phyloP scores from a whole-genome alignment of 2,888 invertebrate genomes.

The Folsomia manolachei region DNA sequence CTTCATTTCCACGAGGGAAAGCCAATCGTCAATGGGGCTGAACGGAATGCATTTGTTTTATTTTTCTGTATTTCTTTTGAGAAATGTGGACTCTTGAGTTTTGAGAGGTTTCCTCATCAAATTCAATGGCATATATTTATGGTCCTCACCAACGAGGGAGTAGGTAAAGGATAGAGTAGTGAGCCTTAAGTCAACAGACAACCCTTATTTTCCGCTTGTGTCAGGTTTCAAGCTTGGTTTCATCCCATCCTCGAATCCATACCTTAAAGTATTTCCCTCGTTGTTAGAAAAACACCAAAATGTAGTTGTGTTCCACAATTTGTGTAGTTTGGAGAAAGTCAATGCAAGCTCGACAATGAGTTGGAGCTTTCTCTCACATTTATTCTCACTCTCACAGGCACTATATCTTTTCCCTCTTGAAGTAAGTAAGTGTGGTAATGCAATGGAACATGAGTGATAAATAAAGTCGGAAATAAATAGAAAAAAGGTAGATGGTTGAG shows the following conservation, averaged over 20 bases:
- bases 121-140: neutral
- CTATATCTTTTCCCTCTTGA: too few relatives aligned
- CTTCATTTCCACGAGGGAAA: neutral
- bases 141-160: neutral
- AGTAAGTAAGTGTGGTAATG: too few relatives aligned
- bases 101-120: conserved; percentile 4
- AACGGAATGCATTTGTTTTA: conserved; percentile 9
- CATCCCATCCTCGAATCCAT: too few relatives aligned
- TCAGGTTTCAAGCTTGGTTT: too few relatives aligned
- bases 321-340: neutral
- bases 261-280: too few relatives aligned
- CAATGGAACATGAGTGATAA: conserved; percentile 7
- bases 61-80: conserved; percentile 2
- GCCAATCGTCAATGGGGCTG: neutral
- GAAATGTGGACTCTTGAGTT: neutral
- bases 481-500: conserved; percentile 11
- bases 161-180: neutral
- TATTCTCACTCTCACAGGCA: too few relatives aligned
- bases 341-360: neutral
- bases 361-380: neutral
- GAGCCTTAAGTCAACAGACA: neutral
- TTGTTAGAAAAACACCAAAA: too few relatives aligned
- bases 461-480: conserved; percentile 5
- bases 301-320: too few relatives aligned
- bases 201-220: neutral